These are phyloP conservation scores for Diorhabda carinulata DNA, from an alignment of 1,140 invertebrate species.

Conservation along the genomic window DNA sequence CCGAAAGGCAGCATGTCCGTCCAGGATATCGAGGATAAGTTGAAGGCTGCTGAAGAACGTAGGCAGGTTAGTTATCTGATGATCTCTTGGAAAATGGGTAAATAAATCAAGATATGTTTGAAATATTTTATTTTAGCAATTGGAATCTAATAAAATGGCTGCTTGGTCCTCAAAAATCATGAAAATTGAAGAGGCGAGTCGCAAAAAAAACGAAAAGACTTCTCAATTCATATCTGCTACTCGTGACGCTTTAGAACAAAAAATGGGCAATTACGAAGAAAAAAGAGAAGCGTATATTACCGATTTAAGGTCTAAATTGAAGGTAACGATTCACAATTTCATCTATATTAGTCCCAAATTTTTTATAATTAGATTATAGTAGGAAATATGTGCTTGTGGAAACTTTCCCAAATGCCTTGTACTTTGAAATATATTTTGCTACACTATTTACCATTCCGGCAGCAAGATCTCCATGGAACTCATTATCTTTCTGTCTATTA, in stretches of 20 bases:
- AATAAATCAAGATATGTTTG: background rate
- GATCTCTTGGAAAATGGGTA: background rate
- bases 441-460: no score
- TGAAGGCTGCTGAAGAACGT: constrained; percentile 86
- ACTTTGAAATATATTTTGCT: no score
- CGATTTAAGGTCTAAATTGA: constrained; percentile 80
- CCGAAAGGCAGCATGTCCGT: constrained; percentile 63
- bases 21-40: constrained; percentile 84
- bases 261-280: constrained; percentile 82
- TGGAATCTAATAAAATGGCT: constrained; percentile 81
- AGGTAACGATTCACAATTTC: constrained; percentile 56
- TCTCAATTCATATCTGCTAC: constrained; percentile 77
- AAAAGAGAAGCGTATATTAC: constrained; percentile 86
- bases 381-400: no score
- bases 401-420: no score
- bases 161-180: constrained; percentile 73
- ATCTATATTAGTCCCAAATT: no score
- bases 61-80: constrained; percentile 61
- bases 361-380: no score
- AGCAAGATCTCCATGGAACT: no score
- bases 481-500: no score
- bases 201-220: constrained; percentile 83
- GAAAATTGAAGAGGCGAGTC: constrained; percentile 85
- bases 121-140: constrained; percentile 55
- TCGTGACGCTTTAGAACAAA: constrained; percentile 80